Evolutionary conservation across 2,113 vertebrate genomes (phyloP).

Genomic region (Suricata suricatta): DNA sequence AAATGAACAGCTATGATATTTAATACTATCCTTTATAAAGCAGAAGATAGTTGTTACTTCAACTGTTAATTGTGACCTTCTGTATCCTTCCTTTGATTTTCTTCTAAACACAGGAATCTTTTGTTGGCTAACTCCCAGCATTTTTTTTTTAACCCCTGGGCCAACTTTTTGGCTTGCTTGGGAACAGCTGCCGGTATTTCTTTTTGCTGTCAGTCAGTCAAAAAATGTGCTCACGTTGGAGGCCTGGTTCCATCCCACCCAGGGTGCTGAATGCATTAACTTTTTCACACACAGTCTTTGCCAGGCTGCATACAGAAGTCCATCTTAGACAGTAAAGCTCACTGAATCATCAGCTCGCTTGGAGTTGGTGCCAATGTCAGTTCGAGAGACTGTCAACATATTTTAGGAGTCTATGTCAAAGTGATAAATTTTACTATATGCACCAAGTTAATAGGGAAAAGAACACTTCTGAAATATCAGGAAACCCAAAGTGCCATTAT

Average conservation of each 20-base stretch:
- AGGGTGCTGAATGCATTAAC: constrained; percentile 68
- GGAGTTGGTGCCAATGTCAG: constrained; percentile 37
- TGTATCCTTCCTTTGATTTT: constrained; percentile 83
- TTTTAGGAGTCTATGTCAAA: constrained; percentile 62
- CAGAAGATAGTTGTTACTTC: constrained; percentile 59
- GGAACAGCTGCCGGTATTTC: constrained; percentile 85
- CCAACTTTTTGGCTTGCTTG: constrained; percentile 72
- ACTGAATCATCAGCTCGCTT: background rate
- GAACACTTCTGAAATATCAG: constrained; percentile 22
- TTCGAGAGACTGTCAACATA: constrained; percentile 60
- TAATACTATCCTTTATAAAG: constrained; percentile 62
- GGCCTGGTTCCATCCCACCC: constrained; percentile 83
- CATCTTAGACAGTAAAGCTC: constrained; percentile 61
- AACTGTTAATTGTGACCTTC: constrained; percentile 74
- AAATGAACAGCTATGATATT: constrained; percentile 25
- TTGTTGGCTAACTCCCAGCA: constrained; percentile 78
- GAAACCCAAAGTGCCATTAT: constrained; percentile 2
- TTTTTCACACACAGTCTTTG: constrained; percentile 77
- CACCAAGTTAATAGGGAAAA: constrained; percentile 31
- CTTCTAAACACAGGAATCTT: constrained; percentile 75
- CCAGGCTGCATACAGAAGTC: constrained; percentile 67
- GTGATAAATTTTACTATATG: constrained; percentile 32
- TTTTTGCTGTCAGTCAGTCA: constrained; percentile 83
- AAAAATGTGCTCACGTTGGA: constrained; percentile 73
- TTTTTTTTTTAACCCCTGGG: constrained; percentile 41